Percentiles rank a stretch among this genome's conserved stretches.
These are phyloP conservation scores for Eilema griseolum DNA, from an alignment of 2,888 invertebrate genomes.

Conservation along the genomic window DNA sequence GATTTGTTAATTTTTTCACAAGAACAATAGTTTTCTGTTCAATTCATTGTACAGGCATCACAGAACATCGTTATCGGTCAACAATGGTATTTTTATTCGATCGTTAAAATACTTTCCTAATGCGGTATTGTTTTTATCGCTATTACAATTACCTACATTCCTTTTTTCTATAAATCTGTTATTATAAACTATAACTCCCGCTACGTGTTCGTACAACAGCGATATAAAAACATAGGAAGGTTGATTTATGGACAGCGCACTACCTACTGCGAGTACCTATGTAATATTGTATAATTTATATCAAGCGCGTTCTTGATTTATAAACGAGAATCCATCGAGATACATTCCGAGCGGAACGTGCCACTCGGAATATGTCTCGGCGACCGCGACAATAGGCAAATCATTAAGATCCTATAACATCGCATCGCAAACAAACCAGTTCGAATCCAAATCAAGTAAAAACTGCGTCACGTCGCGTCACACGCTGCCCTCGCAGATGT, in stretches of 20 bases:
- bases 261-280: neutral
- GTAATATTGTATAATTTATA: constrained; percentile 4
- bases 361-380: neutral
- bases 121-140: neutral
- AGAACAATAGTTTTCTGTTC: no score
- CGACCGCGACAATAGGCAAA: neutral
- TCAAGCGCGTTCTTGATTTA: neutral
- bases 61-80: neutral
- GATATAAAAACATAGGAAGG: neutral
- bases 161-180: neutral
- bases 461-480: neutral
- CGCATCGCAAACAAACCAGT: neutral
- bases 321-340: neutral
- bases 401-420: no score
- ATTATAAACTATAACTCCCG: neutral
- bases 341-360: neutral
- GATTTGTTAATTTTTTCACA: neutral
- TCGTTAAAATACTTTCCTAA: neutral
- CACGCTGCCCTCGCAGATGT: neutral
- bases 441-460: neutral
- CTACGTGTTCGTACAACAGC: neutral
- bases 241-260: neutral
- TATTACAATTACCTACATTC: neutral
- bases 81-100: neutral
- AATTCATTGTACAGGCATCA: no score